Percentiles rank a stretch among this genome's conserved stretches.
Evolutionary conservation across 2,113 vertebrate species (phyloP).

Genomic region (Odontesthes bonariensis): DNA sequence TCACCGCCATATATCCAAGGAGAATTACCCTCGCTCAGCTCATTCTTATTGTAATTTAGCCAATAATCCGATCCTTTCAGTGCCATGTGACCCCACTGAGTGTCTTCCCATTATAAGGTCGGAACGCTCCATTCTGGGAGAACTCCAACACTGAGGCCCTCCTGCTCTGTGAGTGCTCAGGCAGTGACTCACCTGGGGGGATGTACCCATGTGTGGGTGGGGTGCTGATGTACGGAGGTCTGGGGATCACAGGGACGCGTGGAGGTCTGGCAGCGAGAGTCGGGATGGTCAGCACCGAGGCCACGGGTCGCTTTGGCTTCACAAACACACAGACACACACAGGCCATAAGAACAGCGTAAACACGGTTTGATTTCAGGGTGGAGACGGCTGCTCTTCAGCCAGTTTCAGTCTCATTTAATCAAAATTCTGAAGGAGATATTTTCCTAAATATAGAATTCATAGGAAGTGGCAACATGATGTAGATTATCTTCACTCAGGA

Average conservation of each 20-base stretch:
- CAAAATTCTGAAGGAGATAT: not conserved
- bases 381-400: not conserved
- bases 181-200: conserved; percentile 83
- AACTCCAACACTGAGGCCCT: too few relatives aligned
- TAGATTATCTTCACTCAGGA: too few relatives aligned
- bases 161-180: not conserved
- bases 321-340: not conserved
- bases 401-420: not conserved
- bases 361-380: not conserved
- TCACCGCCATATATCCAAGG: too few relatives aligned
- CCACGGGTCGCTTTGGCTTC: conserved; percentile 88
- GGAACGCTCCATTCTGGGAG: too few relatives aligned
- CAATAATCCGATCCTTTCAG: too few relatives aligned
- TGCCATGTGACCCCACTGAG: too few relatives aligned
- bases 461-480: too few relatives aligned
- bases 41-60: too few relatives aligned
- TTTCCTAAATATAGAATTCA: too few relatives aligned
- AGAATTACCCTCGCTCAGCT: too few relatives aligned
- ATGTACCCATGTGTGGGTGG: conserved; percentile 88
- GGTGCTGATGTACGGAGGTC: conserved; percentile 89
- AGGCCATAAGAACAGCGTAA: not conserved
- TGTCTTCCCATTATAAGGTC: too few relatives aligned
- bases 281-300: conserved; percentile 87
- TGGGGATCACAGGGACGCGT: conserved; percentile 86
- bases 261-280: conserved; percentile 87